These are phyloP conservation scores for Odontesthes bonariensis DNA, from an alignment of 2,113 vertebrate species.

Conservation along the genomic window DNA sequence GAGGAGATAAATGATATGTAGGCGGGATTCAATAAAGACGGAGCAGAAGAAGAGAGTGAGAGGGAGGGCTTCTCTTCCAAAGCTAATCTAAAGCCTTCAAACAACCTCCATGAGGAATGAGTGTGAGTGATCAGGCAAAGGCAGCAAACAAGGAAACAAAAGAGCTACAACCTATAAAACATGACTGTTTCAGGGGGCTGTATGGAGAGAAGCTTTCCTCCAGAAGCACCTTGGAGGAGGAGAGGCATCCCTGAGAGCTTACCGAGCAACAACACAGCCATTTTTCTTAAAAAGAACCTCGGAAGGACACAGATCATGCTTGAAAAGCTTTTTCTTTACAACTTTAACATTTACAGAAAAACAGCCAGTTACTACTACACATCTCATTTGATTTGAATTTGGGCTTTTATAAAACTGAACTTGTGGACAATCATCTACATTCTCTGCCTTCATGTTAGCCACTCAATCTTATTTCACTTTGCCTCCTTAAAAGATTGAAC, in stretches of 20 bases:
- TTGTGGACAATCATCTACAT: background rate
- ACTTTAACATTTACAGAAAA: background rate
- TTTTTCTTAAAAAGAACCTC: background rate
- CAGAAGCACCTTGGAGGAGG: constrained; percentile 47
- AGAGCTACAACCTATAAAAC: constrained; percentile 84
- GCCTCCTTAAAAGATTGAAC: constrained; percentile 36
- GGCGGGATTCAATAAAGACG: constrained; percentile 91
- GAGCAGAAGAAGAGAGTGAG: constrained; percentile 34
- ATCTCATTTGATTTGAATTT: background rate
- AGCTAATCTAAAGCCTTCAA: constrained; percentile 85
- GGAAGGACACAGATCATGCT: no score
- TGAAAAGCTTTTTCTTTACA: background rate
- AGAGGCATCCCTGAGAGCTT: constrained; percentile 15
- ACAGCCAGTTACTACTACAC: no score
- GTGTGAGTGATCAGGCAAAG: constrained; percentile 77
- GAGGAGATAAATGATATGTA: constrained; percentile 86
- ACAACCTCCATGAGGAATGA: constrained; percentile 89
- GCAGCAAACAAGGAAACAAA: constrained; percentile 77
- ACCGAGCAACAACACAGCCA: background rate
- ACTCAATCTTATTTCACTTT: constrained; percentile 44
- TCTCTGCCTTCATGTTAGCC: constrained; percentile 29
- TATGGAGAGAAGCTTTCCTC: constrained; percentile 61
- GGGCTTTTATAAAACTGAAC: background rate
- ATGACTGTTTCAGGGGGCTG: constrained; percentile 54
- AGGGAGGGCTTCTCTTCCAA: constrained; percentile 71